A percentile compares a stretch with the other conserved stretches of the same genome.
These are phyloP conservation scores for Podargus strigoides DNA, from an alignment of 2,797 vertebrate genomes.

Conservation along the genomic window DNA sequence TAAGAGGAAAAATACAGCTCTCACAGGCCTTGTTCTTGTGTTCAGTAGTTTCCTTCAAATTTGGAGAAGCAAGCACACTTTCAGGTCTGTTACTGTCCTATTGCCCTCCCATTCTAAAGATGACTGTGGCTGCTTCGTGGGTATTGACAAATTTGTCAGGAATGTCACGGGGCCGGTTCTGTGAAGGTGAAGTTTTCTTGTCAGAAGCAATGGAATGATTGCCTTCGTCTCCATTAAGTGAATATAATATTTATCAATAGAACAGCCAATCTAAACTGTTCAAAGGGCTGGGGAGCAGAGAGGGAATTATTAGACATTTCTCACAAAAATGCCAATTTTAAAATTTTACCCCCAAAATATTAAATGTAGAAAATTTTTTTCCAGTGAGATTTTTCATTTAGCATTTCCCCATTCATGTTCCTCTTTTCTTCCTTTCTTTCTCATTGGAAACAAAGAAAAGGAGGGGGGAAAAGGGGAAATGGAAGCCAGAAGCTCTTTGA, in stretches of 20 bases:
- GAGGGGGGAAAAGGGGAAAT: not conserved
- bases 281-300: not conserved
- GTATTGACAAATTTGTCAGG: not conserved
- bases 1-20: not conserved
- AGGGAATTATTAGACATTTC: not conserved
- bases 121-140: not conserved
- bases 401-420: not conserved
- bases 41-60: not conserved
- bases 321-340: not conserved
- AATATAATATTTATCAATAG: not conserved
- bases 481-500: not conserved
- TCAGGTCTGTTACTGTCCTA: not conserved
- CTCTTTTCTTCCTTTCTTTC: not conserved
- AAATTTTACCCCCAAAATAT: not conserved
- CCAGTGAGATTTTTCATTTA: not conserved
- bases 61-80: not conserved
- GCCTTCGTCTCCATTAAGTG: not conserved
- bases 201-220: not conserved
- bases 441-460: not conserved
- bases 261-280: not conserved
- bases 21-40: not conserved
- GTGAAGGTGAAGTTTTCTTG: not conserved
- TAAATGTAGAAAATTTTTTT: not conserved
- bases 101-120: not conserved
- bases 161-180: not conserved